Evolutionary conservation across 64 coral and sea anemone genomes (phyloP).

Genomic region (Anthopleura sola): DNA sequence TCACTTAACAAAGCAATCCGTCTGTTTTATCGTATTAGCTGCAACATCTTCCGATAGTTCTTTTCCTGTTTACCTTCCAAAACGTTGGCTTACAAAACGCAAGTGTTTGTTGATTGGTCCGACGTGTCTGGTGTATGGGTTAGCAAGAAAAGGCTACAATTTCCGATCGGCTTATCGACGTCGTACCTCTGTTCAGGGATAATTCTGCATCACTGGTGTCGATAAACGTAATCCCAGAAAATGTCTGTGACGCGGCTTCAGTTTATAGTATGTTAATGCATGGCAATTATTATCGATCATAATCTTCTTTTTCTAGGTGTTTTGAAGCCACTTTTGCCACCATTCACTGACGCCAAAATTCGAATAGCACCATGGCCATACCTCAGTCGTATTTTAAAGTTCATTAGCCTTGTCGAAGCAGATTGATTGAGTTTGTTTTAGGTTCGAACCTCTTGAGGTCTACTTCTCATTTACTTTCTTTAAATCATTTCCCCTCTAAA

Average conservation of each 20-base stretch:
- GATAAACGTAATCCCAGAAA: neutral
- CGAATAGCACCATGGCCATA: no score
- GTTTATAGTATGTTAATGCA: no score
- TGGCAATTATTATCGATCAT: no score
- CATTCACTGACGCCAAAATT: no score
- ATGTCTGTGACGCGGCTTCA: no score
- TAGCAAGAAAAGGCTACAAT: neutral
- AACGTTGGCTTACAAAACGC: neutral
- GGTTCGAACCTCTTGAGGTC: neutral
- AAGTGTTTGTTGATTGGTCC: neutral
- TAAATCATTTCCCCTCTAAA: no score
- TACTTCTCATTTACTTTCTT: neutral
- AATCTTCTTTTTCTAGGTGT: no score
- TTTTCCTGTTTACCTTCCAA: neutral
- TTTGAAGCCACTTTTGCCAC: no score
- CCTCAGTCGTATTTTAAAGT: no score
- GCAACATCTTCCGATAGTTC: neutral
- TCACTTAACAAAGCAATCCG: neutral
- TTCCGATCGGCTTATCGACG: neutral
- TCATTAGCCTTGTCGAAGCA: neutral
- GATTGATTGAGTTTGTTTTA: neutral
- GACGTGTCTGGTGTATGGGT: neutral
- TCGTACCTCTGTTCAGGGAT: neutral
- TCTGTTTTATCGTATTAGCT: neutral
- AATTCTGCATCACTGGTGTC: neutral